These are phyloP conservation scores for Silurus aristotelis DNA, from an alignment of 2,797 vertebrate species.

Conservation along the genomic window DNA sequence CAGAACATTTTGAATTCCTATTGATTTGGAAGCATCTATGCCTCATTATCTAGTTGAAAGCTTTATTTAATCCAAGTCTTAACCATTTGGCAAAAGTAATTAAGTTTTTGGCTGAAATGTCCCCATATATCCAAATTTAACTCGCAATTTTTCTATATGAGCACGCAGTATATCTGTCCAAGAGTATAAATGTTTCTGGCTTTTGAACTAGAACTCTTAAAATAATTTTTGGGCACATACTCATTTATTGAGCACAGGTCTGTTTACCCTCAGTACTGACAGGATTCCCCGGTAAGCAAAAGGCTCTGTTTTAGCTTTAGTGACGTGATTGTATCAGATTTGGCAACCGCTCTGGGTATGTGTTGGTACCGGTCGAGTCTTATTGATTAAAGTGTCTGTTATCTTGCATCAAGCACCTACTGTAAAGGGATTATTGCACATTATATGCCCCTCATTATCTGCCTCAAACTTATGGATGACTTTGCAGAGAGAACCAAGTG, in stretches of 20 bases:
- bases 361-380: conserved; percentile 52
- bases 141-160: not conserved
- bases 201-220: conserved; percentile 68
- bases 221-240: conserved; percentile 71
- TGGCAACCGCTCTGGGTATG: conserved; percentile 49
- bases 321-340: conserved; percentile 38
- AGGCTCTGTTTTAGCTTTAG: conserved; percentile 58
- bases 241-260: conserved; percentile 75
- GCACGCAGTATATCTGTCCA: conserved; percentile 59
- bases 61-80: not conserved
- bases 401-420: conserved; percentile 59
- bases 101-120: not conserved
- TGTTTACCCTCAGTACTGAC: conserved; percentile 74
- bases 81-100: not conserved
- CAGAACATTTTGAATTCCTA: not conserved
- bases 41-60: not conserved
- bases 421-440: conserved; percentile 51
- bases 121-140: not conserved
- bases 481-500: conserved; percentile 56
- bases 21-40: not conserved
- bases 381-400: conserved; percentile 58
- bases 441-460: conserved; percentile 52
- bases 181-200: conserved; percentile 63
- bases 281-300: conserved; percentile 65
- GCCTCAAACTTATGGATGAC: conserved; percentile 57